Percentiles rank a stretch among this genome's conserved stretches.
These are phyloP conservation scores for Heloderma charlesbogerti DNA, from an alignment of 2,113 vertebrate genomes.

Conservation along the genomic window DNA sequence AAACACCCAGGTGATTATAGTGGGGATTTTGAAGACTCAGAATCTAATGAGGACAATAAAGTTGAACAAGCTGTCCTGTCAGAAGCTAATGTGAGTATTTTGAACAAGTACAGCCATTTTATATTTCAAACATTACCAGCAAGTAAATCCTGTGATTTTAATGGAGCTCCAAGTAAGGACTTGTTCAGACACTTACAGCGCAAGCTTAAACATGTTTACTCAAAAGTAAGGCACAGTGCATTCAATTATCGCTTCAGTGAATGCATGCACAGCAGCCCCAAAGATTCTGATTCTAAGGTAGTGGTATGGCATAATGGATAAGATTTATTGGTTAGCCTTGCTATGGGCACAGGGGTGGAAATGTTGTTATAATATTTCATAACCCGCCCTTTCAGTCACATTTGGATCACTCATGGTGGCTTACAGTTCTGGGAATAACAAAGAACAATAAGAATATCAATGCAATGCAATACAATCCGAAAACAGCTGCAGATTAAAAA, in stretches of 20 bases:
- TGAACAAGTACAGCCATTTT: constrained; percentile 55
- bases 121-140: background rate
- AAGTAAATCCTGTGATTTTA: background rate
- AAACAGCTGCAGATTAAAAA: background rate
- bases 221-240: background rate
- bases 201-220: background rate
- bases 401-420: background rate
- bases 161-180: background rate
- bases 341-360: background rate
- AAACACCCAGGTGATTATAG: constrained; percentile 82
- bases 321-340: background rate
- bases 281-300: background rate
- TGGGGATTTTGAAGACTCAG: constrained; percentile 90
- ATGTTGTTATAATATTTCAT: background rate
- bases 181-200: background rate
- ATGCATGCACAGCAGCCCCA: background rate
- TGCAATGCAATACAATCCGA: background rate
- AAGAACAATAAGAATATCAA: background rate
- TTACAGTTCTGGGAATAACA: background rate
- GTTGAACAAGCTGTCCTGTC: constrained; percentile 39
- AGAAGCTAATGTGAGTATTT: constrained; percentile 46
- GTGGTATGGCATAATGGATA: background rate
- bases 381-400: background rate
- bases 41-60: constrained; percentile 59
- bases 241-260: background rate